Conservation (phyloP, 2,113 vertebrate genomes). For the Oreochromis aureus region DNA sequence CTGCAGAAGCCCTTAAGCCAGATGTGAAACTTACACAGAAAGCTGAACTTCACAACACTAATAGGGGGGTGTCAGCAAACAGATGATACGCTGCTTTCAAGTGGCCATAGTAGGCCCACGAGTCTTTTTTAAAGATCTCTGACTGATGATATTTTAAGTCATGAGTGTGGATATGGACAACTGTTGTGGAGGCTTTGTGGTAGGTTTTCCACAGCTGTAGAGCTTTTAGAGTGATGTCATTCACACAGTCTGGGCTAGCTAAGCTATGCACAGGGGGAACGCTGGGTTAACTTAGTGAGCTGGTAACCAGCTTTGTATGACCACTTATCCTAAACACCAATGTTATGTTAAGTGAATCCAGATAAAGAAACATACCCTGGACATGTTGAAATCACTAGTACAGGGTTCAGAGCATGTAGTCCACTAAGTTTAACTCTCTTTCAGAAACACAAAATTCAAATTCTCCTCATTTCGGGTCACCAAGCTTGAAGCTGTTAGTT, state of each 20-base stretch:
- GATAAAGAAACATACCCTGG: neutral
- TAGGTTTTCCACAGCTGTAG: neutral
- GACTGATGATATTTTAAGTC: neutral
- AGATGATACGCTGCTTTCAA: neutral
- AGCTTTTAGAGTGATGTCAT: neutral
- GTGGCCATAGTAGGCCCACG: neutral
- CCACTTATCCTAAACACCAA: neutral
- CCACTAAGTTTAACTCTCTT: neutral
- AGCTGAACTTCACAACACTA: neutral
- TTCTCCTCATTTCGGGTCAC: neutral
- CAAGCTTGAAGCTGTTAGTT: neutral
- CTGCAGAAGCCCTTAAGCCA: neutral
- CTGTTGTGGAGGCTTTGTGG: neutral
- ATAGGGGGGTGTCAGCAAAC: neutral
- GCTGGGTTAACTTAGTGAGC: neutral
- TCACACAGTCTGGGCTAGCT: neutral
- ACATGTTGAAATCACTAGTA: neutral
- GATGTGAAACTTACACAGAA: neutral
- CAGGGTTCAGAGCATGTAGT: neutral
- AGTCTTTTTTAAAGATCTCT: neutral
- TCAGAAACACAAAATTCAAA: neutral
- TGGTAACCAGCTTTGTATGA: neutral
- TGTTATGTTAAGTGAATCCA: neutral
- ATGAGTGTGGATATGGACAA: neutral
- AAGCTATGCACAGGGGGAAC: neutral